phyloP scores from a whole-genome alignment of 2,113 vertebrate species.

The Gasterosteus nipponicus region DNA sequence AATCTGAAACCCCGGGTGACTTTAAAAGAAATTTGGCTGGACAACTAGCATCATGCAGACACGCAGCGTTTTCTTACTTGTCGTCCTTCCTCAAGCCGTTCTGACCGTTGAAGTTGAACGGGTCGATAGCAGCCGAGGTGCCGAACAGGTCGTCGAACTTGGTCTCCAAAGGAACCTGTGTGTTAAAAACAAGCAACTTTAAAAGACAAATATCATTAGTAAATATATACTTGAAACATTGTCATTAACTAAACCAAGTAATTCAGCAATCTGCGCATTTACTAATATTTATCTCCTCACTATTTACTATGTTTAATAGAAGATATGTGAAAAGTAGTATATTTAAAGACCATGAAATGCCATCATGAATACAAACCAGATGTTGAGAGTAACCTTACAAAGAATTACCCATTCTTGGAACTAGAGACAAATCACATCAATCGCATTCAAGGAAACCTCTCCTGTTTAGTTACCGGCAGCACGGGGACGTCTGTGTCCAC shows the following conservation, averaged over 20 bases:
- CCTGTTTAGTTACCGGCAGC: slow-evolving; percentile 79
- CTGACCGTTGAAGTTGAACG: slow-evolving; percentile 97
- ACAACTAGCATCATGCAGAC: background rate
- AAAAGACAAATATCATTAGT: background rate
- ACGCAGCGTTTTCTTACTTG: slow-evolving; percentile 81
- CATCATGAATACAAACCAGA: slow-evolving; percentile 15
- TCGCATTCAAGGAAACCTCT: background rate
- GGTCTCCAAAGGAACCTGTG: slow-evolving; percentile 87
- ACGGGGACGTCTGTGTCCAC: slow-evolving; percentile 90
- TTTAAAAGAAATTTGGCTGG: background rate
- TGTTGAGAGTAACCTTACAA: background rate
- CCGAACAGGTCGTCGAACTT: slow-evolving; percentile 96
- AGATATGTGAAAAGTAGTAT: slow-evolving; percentile 9
- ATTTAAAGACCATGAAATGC: slow-evolving; percentile 3
- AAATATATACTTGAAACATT: background rate
- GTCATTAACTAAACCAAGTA: background rate
- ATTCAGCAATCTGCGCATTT: background rate
- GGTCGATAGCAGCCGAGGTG: slow-evolving; percentile 87
- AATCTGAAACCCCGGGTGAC: background rate
- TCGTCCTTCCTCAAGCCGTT: slow-evolving; percentile 94
- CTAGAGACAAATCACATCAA: background rate
- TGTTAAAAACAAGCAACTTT: slow-evolving; percentile 4
- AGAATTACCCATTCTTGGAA: background rate
- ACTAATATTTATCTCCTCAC: slow-evolving; percentile 1
- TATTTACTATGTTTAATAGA: background rate